phyloP scores from a whole-genome alignment of 2,113 vertebrate species.

The Tupaia tana region DNA sequence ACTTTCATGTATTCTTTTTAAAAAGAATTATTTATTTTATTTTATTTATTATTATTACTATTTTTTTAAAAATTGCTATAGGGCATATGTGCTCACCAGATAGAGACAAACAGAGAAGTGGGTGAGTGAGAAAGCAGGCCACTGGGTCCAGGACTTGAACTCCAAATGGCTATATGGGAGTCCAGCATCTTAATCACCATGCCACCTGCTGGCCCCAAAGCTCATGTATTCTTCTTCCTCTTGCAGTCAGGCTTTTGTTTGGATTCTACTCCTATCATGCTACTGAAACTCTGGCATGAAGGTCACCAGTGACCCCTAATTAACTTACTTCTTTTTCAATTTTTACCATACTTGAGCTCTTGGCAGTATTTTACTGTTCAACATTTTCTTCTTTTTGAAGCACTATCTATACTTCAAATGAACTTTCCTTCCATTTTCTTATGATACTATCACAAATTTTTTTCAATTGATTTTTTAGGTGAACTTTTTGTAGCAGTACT shows the following conservation, averaged over 20 bases:
- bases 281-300: background rate
- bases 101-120: no score
- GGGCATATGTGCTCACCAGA: no score
- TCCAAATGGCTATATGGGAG: no score
- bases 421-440: background rate
- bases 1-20: background rate
- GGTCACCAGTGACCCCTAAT: background rate
- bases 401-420: background rate
- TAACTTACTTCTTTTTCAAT: slow-evolving; percentile 2
- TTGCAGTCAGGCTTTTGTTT: background rate
- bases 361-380: background rate
- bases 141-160: no score
- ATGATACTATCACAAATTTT: background rate
- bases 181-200: no score
- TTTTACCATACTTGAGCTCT: background rate
- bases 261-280: background rate
- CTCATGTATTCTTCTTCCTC: background rate
- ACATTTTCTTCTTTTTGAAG: background rate
- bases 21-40: no score
- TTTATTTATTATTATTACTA: no score
- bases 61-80: no score
- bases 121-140: no score
- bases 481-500: background rate
- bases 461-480: background rate
- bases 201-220: no score